Evolutionary conservation across 2,797 vertebrate species (phyloP), one percentile per base, ranked within the genome.

Genomic region (Clarias pachynema): DNA sequence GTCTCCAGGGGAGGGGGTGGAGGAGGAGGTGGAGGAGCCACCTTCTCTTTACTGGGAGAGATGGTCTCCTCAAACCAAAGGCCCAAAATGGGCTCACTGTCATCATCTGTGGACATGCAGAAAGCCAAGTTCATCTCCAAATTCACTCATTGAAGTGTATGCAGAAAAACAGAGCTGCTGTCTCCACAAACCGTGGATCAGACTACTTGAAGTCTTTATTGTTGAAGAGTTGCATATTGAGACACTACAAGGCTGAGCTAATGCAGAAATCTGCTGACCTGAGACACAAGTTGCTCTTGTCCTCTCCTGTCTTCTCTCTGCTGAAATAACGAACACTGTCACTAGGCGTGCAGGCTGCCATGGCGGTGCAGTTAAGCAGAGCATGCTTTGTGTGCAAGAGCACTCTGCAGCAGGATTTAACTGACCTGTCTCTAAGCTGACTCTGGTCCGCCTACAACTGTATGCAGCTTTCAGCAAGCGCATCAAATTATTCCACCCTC

Each of bases 31-130:
- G 98, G 98, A 0, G 97, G 98, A 0, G 97, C 97, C 87, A 96
- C 96, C 89, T 99, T 99, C 92, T 99, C 98, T 91, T 99, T 99
- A 91, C 96, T 97, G 20, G 98, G 98, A 49, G 98, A 99, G 94
- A 99, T 99, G 59, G 98, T 99, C 93, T 99, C 98, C 90, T 99
- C 98, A 91, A 99, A 99, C 98, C 98, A 99, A 2, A 99, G 96
- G 40, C 98, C 98, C 75, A 99, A 92, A 93, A 99, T 99, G 14
- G 98, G 98, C 86, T 99, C 98, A n/a, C 98, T 99, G 94, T 99
- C 98, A 0, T 99, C 98, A 89, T 99, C 98, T 99, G 92, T 68
- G 91, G 89, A 87, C 68, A 90, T 82, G 86, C 26, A 85, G 57
- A 89, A 37, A 83, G 84, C 24, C 34, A 31, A 75, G 69, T 85